Percentiles rank a stretch among this genome's conserved stretches.
phyloP scores from a whole-genome alignment of 2,888 invertebrate genomes.

The Diplazon laetatorius region DNA sequence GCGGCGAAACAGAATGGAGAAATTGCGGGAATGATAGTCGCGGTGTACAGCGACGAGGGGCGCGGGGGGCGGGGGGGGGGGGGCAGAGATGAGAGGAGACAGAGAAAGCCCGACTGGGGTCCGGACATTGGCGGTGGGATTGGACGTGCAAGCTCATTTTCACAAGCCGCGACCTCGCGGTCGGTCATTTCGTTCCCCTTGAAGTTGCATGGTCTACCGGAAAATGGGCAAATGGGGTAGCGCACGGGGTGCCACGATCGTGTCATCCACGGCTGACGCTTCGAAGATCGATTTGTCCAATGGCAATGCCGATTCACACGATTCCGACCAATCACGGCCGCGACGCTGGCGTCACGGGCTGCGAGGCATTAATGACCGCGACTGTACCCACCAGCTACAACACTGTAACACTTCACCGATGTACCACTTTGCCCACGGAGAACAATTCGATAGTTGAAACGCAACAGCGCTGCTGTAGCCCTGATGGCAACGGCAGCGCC shows the following conservation, averaged over 20 bases:
- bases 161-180: constrained; percentile 24
- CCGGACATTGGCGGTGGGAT: constrained; percentile 19
- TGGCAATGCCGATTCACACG: constrained; percentile 19
- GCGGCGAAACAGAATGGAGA: neutral
- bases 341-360: constrained; percentile 16
- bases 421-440: constrained; percentile 18
- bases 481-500: neutral
- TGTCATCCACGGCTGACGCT: constrained; percentile 14
- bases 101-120: constrained; percentile 11
- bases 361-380: constrained; percentile 28
- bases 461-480: no score
- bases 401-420: neutral
- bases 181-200: constrained; percentile 24
- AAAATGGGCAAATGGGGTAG: constrained; percentile 9
- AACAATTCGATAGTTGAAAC: constrained; percentile 11
- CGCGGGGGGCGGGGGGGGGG: no score
- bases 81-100: neutral
- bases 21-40: constrained; percentile 7
- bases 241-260: neutral
- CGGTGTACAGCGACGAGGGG: neutral
- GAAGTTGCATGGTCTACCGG: constrained; percentile 8
- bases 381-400: constrained; percentile 19
- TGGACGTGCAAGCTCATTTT: constrained; percentile 19
- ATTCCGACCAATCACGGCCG: constrained; percentile 20
- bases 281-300: constrained; percentile 5